Evolutionary conservation across 2,888 invertebrate genomes (phyloP).

Genomic region (Lepidonotus clava): DNA sequence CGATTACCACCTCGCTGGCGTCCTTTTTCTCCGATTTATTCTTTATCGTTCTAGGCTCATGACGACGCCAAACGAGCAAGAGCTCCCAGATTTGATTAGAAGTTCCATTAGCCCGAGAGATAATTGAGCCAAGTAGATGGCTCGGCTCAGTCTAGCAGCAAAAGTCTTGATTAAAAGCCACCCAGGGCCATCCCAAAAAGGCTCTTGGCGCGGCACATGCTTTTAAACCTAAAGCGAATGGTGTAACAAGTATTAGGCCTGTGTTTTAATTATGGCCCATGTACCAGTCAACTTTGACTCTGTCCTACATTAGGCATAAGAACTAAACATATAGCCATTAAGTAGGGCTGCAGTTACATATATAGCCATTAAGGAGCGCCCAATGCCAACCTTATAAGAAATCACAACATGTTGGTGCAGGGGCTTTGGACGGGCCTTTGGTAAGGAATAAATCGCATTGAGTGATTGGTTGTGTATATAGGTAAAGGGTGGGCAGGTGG

Average conservation of each 20-base stretch:
- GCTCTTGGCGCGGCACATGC: too few relatives aligned
- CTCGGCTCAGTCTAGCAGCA: neutral
- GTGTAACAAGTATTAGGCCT: too few relatives aligned
- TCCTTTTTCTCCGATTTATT: neutral
- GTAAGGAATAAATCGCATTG: neutral
- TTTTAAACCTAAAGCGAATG: too few relatives aligned
- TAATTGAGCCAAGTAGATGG: constrained; percentile 1
- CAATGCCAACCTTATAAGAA: too few relatives aligned
- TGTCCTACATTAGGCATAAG: too few relatives aligned
- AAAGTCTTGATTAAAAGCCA: neutral
- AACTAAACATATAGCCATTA: too few relatives aligned
- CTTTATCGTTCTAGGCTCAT: neutral
- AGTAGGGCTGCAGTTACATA: too few relatives aligned
- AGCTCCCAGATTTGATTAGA: neutral
- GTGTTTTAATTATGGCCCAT: too few relatives aligned
- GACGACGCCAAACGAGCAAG: neutral
- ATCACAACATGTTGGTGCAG: constrained; percentile 1
- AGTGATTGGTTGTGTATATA: constrained; percentile 14
- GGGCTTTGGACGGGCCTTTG: neutral
- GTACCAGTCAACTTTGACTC: too few relatives aligned
- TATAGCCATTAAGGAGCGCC: too few relatives aligned
- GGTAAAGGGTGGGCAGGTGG: neutral
- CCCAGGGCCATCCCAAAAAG: neutral
- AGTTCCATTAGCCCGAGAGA: neutral
- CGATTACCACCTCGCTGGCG: neutral